Evolutionary conservation across 2,888 invertebrate genomes (phyloP).

Genomic region (Polydrusus tereticollis): DNA sequence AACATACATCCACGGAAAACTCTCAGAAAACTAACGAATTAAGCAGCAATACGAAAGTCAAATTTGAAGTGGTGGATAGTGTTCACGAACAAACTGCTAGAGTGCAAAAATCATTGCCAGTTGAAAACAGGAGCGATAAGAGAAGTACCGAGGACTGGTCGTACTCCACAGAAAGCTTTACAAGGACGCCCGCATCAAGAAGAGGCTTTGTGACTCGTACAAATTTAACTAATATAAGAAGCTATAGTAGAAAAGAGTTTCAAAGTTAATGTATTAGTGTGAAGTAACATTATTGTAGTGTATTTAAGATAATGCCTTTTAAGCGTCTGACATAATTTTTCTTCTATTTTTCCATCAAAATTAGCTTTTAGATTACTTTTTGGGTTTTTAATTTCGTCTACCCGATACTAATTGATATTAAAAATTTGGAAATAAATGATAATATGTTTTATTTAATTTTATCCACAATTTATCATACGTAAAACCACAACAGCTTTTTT

Average conservation of each 20-base stretch:
- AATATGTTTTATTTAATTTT: no score
- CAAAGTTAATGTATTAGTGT: background rate
- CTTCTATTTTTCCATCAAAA: no score
- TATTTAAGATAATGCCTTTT: background rate
- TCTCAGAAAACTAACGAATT: slow-evolving; percentile 16
- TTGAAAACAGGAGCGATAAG: background rate
- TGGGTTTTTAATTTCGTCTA: no score
- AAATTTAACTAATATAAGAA: slow-evolving; percentile 58
- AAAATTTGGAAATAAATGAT: no score
- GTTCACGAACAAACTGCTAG: background rate
- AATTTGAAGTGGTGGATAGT: slow-evolving; percentile 21
- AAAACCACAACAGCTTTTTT: no score
- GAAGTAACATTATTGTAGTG: background rate
- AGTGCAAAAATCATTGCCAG: slow-evolving; percentile 24
- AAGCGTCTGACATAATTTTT: no score
- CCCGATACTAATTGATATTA: no score
- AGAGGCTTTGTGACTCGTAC: slow-evolving; percentile 62
- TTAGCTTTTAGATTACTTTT: no score
- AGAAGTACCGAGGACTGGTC: background rate
- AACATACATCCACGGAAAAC: background rate
- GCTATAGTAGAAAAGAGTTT: background rate
- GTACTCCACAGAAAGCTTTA: background rate
- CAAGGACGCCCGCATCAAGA: slow-evolving; percentile 54
- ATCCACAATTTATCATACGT: no score
- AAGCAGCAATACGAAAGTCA: slow-evolving; percentile 20